Percentiles rank a stretch among this genome's conserved stretches.
Evolutionary conservation across 2,113 vertebrate genomes (phyloP).

Genomic region (Poeciliopsis prolifica): DNA sequence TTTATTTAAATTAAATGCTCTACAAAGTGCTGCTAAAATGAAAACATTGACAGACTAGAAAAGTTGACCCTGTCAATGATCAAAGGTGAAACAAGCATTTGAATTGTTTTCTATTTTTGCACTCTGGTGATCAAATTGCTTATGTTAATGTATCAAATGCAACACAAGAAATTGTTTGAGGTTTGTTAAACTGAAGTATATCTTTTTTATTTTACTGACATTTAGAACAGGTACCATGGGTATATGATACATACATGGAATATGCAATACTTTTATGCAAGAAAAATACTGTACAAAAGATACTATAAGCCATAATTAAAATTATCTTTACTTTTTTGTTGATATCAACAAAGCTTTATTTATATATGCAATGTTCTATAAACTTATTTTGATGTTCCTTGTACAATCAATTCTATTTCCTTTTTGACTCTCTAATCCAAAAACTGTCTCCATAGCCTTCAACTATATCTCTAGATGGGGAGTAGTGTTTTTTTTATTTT

Average conservation of each 20-base stretch:
- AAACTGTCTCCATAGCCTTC: slow-evolving; percentile 42
- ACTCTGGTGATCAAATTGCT: too few relatives aligned
- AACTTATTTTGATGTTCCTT: slow-evolving; percentile 66
- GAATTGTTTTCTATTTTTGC: background rate
- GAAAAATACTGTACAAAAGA: background rate
- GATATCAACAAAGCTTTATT: slow-evolving; percentile 66
- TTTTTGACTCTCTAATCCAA: slow-evolving; percentile 41
- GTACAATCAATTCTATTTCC: slow-evolving; percentile 19
- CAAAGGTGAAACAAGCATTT: background rate
- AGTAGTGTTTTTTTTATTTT: slow-evolving; percentile 40
- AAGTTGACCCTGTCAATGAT: background rate
- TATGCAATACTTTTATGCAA: too few relatives aligned
- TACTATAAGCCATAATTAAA: slow-evolving; percentile 58
- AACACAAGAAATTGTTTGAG: too few relatives aligned
- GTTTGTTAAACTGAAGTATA: background rate
- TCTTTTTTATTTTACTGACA: background rate
- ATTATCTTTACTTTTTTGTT: slow-evolving; percentile 70
- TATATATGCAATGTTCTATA: slow-evolving; percentile 38
- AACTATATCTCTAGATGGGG: slow-evolving; percentile 63
- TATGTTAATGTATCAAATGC: too few relatives aligned
- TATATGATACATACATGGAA: background rate
- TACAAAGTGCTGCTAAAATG: too few relatives aligned
- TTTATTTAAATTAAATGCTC: too few relatives aligned
- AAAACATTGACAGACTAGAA: too few relatives aligned
- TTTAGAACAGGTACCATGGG: background rate